These are phyloP conservation scores for Manis crassicaudata DNA, from an alignment of 2,797 vertebrate species.

Conservation along the genomic window DNA sequence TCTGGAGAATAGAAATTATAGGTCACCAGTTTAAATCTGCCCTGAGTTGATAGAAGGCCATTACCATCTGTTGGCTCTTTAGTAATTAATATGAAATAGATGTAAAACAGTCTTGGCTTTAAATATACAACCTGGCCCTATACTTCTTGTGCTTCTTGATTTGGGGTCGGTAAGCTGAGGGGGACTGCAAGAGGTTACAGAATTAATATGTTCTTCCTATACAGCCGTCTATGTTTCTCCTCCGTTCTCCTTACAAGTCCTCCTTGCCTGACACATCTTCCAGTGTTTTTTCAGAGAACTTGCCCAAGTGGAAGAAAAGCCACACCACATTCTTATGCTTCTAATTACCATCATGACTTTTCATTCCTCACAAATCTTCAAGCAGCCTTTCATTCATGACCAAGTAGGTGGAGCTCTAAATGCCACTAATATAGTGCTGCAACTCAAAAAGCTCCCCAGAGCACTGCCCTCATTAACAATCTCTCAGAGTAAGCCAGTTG, in stretches of 20 bases:
- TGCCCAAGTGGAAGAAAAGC: constrained; percentile 34
- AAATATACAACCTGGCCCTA: background rate
- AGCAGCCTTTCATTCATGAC: constrained; percentile 45
- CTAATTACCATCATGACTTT: constrained; percentile 50
- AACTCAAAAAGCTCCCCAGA: constrained; percentile 15
- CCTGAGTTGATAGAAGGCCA: background rate
- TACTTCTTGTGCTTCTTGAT: background rate
- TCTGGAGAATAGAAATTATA: constrained; percentile 42
- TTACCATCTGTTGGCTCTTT: constrained; percentile 33
- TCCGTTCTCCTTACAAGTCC: background rate
- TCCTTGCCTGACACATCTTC: background rate
- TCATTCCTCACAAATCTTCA: constrained; percentile 50
- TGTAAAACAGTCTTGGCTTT: background rate
- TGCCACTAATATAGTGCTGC: background rate
- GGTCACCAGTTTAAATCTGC: constrained; percentile 39
- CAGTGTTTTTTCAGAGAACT: constrained; percentile 15
- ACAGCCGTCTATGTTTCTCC: constrained; percentile 31
- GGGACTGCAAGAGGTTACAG: background rate
- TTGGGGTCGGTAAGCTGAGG: background rate
- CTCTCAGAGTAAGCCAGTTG: background rate
- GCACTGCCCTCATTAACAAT: background rate
- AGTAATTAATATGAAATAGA: constrained; percentile 42
- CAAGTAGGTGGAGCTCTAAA: constrained; percentile 13
- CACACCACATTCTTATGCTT: background rate
- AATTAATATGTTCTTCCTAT: background rate